Conservation (phyloP, 2,797 vertebrate species). For the Danio aesculapii region DNA sequence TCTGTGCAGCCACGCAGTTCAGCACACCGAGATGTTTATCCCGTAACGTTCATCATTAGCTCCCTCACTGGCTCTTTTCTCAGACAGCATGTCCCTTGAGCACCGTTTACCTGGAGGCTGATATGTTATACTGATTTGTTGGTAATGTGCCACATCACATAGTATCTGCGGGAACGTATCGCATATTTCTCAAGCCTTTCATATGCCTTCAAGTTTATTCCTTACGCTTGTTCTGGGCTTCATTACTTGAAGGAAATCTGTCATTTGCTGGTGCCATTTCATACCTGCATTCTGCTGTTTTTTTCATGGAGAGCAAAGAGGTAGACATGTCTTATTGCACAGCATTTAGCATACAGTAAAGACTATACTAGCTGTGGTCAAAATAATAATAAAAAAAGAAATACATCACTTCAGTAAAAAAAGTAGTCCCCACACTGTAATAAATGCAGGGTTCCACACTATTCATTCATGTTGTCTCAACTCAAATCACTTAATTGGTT, state of each 20-base stretch:
- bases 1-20: slow-evolving; percentile 23
- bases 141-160: slow-evolving; percentile 20
- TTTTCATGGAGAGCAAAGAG: neutral
- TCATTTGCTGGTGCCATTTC: neutral
- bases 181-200: neutral
- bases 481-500: too few relatives aligned
- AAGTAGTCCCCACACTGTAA: neutral
- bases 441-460: too few relatives aligned
- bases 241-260: neutral
- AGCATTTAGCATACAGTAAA: neutral
- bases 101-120: slow-evolving; percentile 52
- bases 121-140: slow-evolving; percentile 52
- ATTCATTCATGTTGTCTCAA: too few relatives aligned
- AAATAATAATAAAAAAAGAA: too few relatives aligned
- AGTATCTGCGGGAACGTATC: slow-evolving; percentile 20
- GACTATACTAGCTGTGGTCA: neutral
- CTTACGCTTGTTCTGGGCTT: neutral
- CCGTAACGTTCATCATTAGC: slow-evolving; percentile 42
- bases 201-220: slow-evolving; percentile 12
- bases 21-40: slow-evolving; percentile 46
- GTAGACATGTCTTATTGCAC: neutral
- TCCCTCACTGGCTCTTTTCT: slow-evolving; percentile 39
- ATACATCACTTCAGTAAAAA: neutral
- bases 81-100: slow-evolving; percentile 43
- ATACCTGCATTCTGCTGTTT: neutral